Evolutionary conservation across 2,888 invertebrate genomes (phyloP), one percentile per base, ranked within the genome.

Genomic region (Spilarctia lutea): DNA sequence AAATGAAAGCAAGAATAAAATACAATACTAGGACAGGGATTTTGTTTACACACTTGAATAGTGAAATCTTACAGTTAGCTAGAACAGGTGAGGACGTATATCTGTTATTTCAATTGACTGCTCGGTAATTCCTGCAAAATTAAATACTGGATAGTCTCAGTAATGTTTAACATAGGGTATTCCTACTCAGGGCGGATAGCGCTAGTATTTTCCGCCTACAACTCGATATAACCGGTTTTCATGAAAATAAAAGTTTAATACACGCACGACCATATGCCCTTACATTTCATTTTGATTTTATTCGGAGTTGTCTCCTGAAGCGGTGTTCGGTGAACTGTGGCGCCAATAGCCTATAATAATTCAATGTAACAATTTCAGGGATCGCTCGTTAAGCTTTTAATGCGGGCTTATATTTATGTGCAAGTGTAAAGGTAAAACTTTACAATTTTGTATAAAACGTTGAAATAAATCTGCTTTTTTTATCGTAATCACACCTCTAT

Each of bases 231-330:
- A 71, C 78, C 79, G 71, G 73, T 72, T 74, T 68, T 72, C 77
- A 71, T 71, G 74, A 75, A 76, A 84, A 82, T 82, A 86, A 86
- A 84, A 80, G 77, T 84, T 79, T 81, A 79, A 84, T 84, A 83
- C 79, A 82, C 86, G 80, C 79, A 81, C 76, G 65, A 78, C 79
- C 81, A 81, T 75, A 63, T 82, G 77, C 75, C 74, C 71, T 81
- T 70, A 65, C 48, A 60, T 72, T 68, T 67, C 73, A 75, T 85
- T 75, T 33, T 74, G 27, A 67, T 77, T 83, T 79, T 79, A 85
- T 83, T 85, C 75, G 73, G 39, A 74, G 39, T 68, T 71, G 75
- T 75, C 35, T 74, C 68, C 71, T 70, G 56, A 45, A 48, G 45
- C 71, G 24, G 56, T 39, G 65, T 52, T 48, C 56, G 52, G 74